These are phyloP conservation scores for Pelusios castaneus DNA, from an alignment of 2,113 vertebrate species.

Conservation along the genomic window DNA sequence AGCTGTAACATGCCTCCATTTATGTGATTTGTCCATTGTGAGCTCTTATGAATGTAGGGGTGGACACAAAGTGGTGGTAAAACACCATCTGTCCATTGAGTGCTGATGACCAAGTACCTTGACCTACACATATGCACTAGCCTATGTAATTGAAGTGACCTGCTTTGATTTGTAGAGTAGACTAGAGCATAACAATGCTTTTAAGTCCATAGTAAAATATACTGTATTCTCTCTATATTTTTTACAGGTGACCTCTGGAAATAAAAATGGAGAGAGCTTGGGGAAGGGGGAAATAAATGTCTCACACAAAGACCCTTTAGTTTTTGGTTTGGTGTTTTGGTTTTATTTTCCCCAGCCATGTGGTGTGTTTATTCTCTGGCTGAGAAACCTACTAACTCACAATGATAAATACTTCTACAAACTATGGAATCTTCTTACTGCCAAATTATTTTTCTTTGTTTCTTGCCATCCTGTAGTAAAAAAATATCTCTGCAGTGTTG, in stretches of 20 bases:
- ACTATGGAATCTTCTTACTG: background rate
- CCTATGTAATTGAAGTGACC: background rate
- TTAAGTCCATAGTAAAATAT: background rate
- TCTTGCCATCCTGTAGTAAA: no score
- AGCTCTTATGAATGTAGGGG: no score
- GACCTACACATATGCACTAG: background rate
- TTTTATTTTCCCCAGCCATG: background rate
- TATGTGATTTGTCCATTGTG: background rate
- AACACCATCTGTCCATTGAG: background rate
- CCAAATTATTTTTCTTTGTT: background rate
- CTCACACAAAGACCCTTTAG: background rate
- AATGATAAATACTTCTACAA: background rate
- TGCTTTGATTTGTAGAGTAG: background rate
- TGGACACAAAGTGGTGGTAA: background rate
- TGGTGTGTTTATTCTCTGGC: background rate
- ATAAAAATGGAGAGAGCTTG: background rate
- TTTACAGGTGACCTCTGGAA: background rate
- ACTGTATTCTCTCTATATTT: background rate
- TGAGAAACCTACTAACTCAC: background rate
- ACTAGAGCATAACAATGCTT: no score
- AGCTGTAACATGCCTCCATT: background rate
- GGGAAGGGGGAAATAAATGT: background rate
- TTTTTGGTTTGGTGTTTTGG: background rate
- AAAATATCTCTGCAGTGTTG: background rate
- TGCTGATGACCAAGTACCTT: background rate